These are phyloP conservation scores for Synodontis membranacea DNA, from an alignment of 2,113 vertebrate species.

Conservation along the genomic window DNA sequence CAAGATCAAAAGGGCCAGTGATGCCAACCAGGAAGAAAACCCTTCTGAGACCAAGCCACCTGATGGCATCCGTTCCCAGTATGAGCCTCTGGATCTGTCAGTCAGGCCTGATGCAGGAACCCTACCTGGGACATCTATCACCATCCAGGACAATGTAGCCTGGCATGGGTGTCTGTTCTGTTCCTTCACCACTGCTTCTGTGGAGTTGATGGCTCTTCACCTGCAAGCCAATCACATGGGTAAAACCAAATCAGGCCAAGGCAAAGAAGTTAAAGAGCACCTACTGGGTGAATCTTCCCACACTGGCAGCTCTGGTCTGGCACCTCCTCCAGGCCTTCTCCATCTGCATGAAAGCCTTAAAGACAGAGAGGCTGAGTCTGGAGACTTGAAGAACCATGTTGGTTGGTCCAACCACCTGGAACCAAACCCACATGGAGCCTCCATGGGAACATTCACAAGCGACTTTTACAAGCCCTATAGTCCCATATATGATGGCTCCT, in stretches of 20 bases:
- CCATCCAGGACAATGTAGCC: conserved; percentile 90
- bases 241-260: conserved; percentile 81
- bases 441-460: conserved; percentile 81
- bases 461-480: conserved; percentile 95
- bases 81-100: conserved; percentile 92
- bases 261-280: conserved; percentile 77
- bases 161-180: conserved; percentile 98
- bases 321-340: conserved; percentile 69
- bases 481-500: conserved; percentile 78
- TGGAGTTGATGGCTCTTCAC: conserved; percentile 96
- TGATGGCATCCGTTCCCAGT: conserved; percentile 80
- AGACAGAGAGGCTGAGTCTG: conserved; percentile 75
- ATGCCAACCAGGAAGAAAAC: conserved; percentile 79
- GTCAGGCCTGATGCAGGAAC: conserved; percentile 88
- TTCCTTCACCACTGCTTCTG: conserved; percentile 91
- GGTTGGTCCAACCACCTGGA: conserved; percentile 87
- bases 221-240: conserved; percentile 95
- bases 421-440: conserved; percentile 57
- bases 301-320: conserved; percentile 69
- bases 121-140: conserved; percentile 88
- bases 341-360: conserved; percentile 62
- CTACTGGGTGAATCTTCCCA: conserved; percentile 69
- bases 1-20: conserved; percentile 74
- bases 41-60: conserved; percentile 70
- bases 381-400: conserved; percentile 76